Percentiles rank a stretch among this genome's conserved stretches.
These are phyloP conservation scores for Camponotus vicinus DNA, from an alignment of 1,140 invertebrate genomes.

Conservation along the genomic window DNA sequence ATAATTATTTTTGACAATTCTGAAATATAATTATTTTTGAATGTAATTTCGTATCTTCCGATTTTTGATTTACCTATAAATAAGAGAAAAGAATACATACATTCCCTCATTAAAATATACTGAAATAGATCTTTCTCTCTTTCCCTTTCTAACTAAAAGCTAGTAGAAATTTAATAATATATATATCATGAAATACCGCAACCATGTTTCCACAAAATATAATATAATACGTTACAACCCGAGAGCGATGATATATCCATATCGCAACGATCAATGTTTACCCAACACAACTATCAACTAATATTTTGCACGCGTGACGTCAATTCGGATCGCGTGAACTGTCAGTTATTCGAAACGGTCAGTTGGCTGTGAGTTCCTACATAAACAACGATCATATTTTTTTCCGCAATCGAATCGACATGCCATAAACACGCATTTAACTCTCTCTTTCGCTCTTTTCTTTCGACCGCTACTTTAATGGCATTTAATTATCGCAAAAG, in stretches of 20 bases:
- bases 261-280: slow-evolving; percentile 27
- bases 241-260: neutral
- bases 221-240: neutral
- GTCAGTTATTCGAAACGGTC: neutral
- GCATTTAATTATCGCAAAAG: neutral
- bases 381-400: neutral
- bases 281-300: neutral
- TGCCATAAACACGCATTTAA: neutral
- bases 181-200: neutral
- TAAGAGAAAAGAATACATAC: no score
- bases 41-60: no score
- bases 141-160: neutral
- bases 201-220: neutral
- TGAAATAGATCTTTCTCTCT: no score
- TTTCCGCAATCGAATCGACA: neutral
- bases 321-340: slow-evolving; percentile 12
- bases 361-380: neutral
- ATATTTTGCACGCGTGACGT: slow-evolving; percentile 25
- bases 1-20: no score
- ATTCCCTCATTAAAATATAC: no score
- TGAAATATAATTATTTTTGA: no score
- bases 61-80: no score
- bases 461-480: neutral
- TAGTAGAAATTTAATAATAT: neutral
- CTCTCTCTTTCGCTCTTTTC: neutral